Evolutionary conservation across 2,888 invertebrate genomes (phyloP).

Genomic region (Catocala nupta): DNA sequence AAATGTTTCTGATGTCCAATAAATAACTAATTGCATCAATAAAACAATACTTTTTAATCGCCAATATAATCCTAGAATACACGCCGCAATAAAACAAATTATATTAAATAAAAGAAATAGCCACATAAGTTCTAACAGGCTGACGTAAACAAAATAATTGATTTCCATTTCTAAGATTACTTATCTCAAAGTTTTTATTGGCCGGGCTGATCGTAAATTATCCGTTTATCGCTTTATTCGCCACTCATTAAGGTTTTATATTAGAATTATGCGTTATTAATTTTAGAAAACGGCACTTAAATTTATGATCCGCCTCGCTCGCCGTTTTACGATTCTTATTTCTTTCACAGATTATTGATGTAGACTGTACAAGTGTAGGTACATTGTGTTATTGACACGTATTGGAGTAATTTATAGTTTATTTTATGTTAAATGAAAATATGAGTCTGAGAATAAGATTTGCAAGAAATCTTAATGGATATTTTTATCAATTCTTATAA

Average conservation of each 20-base stretch:
- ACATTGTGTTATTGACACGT: constrained; percentile 7
- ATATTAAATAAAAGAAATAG: constrained; percentile 32
- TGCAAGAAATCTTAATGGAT: too few species aligned
- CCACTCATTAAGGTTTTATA: constrained; percentile 83
- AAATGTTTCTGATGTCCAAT: too few species aligned
- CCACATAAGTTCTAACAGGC: constrained; percentile 39
- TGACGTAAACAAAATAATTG: constrained; percentile 73
- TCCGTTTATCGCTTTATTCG: constrained; percentile 81
- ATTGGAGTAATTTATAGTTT: neutral
- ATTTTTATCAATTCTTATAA: too few species aligned
- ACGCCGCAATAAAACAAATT: constrained; percentile 52
- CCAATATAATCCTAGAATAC: neutral
- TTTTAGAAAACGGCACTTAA: constrained; percentile 79
- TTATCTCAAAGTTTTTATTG: constrained; percentile 70
- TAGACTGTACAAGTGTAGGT: too few species aligned
- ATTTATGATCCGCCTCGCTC: constrained; percentile 68
- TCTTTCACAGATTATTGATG: constrained; percentile 50
- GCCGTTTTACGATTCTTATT: constrained; percentile 59
- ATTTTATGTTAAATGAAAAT: neutral
- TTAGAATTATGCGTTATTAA: constrained; percentile 82
- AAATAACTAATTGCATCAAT: neutral
- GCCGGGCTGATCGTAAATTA: constrained; percentile 69
- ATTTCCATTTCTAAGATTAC: constrained; percentile 67
- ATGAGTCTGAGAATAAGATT: too few species aligned
- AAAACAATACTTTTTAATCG: constrained; percentile 3